Evolutionary conservation across 1,140 invertebrate genomes (phyloP), one percentile per base, ranked within the genome.

Genomic region (Drosophila punjabiensis): DNA sequence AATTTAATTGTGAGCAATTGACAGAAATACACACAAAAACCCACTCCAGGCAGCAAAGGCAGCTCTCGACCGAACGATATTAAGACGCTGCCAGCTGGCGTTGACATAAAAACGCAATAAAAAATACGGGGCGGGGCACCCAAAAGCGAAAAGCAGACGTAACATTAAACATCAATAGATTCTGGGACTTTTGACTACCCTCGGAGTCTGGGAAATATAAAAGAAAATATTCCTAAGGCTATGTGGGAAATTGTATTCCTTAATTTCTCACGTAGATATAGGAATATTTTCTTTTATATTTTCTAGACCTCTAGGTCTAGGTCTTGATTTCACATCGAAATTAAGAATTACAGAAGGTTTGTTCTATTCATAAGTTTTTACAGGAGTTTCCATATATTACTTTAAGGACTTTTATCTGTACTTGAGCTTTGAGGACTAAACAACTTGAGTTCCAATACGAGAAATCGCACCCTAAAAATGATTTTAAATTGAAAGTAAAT

Each of bases 41-140:
- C 56, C 60, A 56, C 70, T 62, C 63, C 61, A 68, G 45, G 20
- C 56, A n/a, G n/a, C 20, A 28, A 50, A 8, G 35, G 33, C 55
- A 73, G 41, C 47, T 67, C 59, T 67, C 59, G 43, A 60, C 78
- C 41, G 62, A 83, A 69, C 61, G 65, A 83, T 87, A 87, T 87
- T 83, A 84, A 82, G 81, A 76, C 64, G 81, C 69, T 73, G 73
- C 35, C 84, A 88, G 84, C 84, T 88, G 85, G 59, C 65, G 81
- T 89, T 88, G 84, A 88, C 84, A 88, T 88, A 88, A 89, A 88
- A 88, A 81, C 69, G 84, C 85, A 88, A 88, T 88, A 88, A 84
- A 87, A 88, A 89, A 75, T 84, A 71, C 67, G 43, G n/a, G n/a
- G n/a, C n/a, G n/a, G n/a, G 82, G 59, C 61, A 69, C 47, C 68